Evolutionary conservation across 1,140 invertebrate genomes (phyloP).

Genomic region (Venustaconcha ellipsiformis): DNA sequence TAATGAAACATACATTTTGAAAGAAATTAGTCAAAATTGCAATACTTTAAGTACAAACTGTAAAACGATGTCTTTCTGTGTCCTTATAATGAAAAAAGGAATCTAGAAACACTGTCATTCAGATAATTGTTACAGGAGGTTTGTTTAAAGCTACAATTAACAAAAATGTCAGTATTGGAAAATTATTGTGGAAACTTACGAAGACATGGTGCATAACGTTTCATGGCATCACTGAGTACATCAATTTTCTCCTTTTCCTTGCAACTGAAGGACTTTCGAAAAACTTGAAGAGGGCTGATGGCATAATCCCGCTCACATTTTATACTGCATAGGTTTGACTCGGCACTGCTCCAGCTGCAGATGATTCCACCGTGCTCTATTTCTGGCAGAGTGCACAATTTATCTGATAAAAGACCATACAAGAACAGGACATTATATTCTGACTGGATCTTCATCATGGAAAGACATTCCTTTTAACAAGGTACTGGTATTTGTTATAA

Average conservation of each 20-base stretch:
- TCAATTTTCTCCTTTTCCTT: slow-evolving; percentile 35
- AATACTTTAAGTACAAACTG: too few species aligned
- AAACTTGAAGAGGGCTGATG: slow-evolving; percentile 45
- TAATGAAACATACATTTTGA: too few species aligned
- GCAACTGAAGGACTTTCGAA: slow-evolving; percentile 44
- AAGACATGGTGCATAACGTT: slow-evolving; percentile 46
- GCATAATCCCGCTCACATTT: slow-evolving; percentile 42
- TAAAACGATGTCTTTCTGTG: too few species aligned
- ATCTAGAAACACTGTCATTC: too few species aligned
- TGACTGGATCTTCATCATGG: neutral
- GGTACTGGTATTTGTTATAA: neutral
- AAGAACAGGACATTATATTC: slow-evolving; percentile 4
- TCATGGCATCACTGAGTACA: slow-evolving; percentile 37
- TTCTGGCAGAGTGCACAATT: slow-evolving; percentile 43
- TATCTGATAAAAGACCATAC: slow-evolving; percentile 34
- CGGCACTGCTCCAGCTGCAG: slow-evolving; percentile 29
- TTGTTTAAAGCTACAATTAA: too few species aligned
- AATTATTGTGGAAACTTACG: slow-evolving; percentile 32
- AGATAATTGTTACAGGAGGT: too few species aligned
- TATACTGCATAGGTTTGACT: slow-evolving; percentile 35
- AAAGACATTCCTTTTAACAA: neutral
- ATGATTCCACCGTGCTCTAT: slow-evolving; percentile 48
- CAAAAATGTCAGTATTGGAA: too few species aligned
- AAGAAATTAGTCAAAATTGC: too few species aligned
- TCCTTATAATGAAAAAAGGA: too few species aligned